Conservation (phyloP, 2,888 invertebrate genomes). For the Cheilosia grossa region DNA sequence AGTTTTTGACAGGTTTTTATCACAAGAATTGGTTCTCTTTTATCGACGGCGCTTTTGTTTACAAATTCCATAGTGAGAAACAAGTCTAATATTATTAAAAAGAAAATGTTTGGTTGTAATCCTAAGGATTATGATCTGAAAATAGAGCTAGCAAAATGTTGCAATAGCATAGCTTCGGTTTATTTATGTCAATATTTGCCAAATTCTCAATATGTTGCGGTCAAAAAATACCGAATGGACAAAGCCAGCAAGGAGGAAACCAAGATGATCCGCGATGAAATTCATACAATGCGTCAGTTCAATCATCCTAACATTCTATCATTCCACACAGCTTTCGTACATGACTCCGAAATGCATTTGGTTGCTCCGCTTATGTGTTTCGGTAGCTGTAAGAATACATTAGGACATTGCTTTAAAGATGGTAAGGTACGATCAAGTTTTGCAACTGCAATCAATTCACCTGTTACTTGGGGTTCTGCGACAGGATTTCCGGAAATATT, state of each 20-base stretch:
- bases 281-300: constrained; percentile 89
- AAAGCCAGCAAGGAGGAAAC: constrained; percentile 86
- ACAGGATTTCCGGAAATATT: constrained; percentile 92
- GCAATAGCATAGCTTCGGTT: constrained; percentile 88
- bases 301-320: constrained; percentile 91
- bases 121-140: constrained; percentile 87
- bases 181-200: constrained; percentile 88
- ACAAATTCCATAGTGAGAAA: constrained; percentile 22
- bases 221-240: constrained; percentile 91
- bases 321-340: constrained; percentile 90
- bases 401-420: constrained; percentile 88
- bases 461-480: neutral
- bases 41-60: constrained; percentile 61
- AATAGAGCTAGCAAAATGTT: constrained; percentile 88
- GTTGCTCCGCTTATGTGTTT: constrained; percentile 93
- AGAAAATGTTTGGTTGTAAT: constrained; percentile 85
- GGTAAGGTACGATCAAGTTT: constrained; percentile 74
- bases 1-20: constrained; percentile 47
- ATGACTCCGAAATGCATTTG: constrained; percentile 90
- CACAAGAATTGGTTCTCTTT: constrained; percentile 21
- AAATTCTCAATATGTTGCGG: constrained; percentile 87
- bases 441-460: neutral
- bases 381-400: constrained; percentile 92
- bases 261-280: constrained; percentile 88
- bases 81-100: neutral